Evolutionary conservation across 2,888 invertebrate genomes (phyloP).

Genomic region (Cynaeus angustus): DNA sequence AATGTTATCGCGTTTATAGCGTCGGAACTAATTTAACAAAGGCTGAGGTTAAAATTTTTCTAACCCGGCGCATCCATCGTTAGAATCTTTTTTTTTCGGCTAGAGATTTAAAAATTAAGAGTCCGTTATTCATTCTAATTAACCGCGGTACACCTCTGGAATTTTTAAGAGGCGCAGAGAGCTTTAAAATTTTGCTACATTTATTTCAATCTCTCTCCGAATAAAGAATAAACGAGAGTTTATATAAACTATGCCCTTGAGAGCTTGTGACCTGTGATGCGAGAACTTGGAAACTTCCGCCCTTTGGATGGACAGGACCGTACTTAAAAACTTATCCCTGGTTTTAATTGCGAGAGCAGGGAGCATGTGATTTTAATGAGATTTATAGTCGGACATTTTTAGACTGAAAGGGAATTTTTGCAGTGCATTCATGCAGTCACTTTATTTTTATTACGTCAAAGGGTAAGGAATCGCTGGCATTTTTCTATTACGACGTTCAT

Average conservation of each 20-base stretch:
- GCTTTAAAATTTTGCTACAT: constrained; percentile 37
- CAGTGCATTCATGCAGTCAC: too few relatives aligned
- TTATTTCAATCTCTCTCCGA: constrained; percentile 46
- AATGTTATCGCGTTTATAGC: constrained; percentile 12
- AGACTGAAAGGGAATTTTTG: too few relatives aligned
- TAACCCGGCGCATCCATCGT: too few relatives aligned
- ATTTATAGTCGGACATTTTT: not conserved
- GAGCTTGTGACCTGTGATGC: constrained; percentile 36
- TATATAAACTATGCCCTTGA: constrained; percentile 45
- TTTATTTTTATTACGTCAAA: too few relatives aligned
- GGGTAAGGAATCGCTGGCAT: too few relatives aligned
- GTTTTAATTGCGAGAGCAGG: not conserved
- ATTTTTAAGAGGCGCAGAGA: constrained; percentile 20
- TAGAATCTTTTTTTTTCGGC: constrained; percentile 26
- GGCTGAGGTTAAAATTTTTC: constrained; percentile 25
- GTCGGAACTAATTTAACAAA: constrained; percentile 20
- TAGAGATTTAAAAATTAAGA: constrained; percentile 40
- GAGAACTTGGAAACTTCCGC: constrained; percentile 17
- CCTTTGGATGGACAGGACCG: constrained; percentile 8
- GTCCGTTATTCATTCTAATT: constrained; percentile 43
- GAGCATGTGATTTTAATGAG: not conserved
- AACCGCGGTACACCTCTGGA: constrained; percentile 25
- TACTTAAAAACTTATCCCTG: constrained; percentile 3
- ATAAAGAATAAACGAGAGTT: constrained; percentile 48
- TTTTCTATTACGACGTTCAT: too few relatives aligned